These are phyloP conservation scores for Melanostoma scalare DNA, from an alignment of 2,888 invertebrate genomes.

Conservation along the genomic window DNA sequence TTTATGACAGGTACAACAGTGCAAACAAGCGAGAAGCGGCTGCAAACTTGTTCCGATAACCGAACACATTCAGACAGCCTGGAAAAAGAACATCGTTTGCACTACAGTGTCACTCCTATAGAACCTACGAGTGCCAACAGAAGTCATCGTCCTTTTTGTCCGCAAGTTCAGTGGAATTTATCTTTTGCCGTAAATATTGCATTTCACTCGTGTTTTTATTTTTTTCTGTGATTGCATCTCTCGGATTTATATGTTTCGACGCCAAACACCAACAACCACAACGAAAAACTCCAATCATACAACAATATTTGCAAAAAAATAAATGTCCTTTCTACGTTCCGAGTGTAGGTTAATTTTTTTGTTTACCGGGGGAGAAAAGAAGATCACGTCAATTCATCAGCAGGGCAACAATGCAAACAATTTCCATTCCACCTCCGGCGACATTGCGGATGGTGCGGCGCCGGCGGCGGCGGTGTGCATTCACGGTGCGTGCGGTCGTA, in stretches of 20 bases:
- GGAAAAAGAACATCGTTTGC: not conserved
- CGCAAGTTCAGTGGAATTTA: conserved; percentile 26
- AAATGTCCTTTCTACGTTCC: not conserved
- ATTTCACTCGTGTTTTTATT: conserved; percentile 35
- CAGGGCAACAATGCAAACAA: conserved; percentile 54
- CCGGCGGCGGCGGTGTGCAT: not conserved
- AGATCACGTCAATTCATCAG: conserved; percentile 42
- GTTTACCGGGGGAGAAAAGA: not conserved
- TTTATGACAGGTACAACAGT: conserved; percentile 60
- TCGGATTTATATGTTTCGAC: conserved; percentile 12
- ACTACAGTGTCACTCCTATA: conserved; percentile 2
- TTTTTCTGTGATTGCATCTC: conserved; percentile 55
- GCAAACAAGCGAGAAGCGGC: conserved; percentile 23
- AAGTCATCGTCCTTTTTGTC: conserved; percentile 35
- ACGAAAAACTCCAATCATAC: conserved; percentile 3
- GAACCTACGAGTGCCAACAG: not conserved
- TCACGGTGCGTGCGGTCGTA: conserved; percentile 14
- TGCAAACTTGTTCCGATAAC: conserved; percentile 32
- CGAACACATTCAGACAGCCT: conserved; percentile 14
- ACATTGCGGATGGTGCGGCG: not conserved
- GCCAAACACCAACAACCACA: not conserved
- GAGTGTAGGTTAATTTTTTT: conserved; percentile 39
- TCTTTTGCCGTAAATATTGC: conserved; percentile 35
- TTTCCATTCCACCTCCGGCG: conserved; percentile 26
- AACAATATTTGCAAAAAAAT: not conserved